phyloP scores from a whole-genome alignment of 2,797 vertebrate species.

The Helicolenus hilgendorfi region DNA sequence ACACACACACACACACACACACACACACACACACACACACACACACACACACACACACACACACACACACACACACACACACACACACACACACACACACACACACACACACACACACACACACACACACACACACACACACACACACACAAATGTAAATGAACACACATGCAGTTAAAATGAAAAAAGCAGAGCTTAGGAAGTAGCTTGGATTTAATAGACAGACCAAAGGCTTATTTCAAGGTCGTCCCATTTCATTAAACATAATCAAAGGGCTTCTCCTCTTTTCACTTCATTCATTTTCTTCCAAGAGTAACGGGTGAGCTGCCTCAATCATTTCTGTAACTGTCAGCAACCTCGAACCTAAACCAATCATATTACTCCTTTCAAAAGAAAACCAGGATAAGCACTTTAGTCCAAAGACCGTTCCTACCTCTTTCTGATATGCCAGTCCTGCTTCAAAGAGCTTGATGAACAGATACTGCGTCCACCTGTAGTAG shows the following conservation, averaged over 20 bases:
- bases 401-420: slow-evolving; percentile 2
- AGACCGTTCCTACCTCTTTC: slow-evolving; percentile 93
- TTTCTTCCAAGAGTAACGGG: slow-evolving; percentile 9
- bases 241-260: slow-evolving; percentile 63
- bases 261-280: slow-evolving; percentile 51
- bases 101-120: slow-evolving; percentile 7
- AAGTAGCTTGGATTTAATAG: slow-evolving; percentile 48
- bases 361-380: slow-evolving; percentile 21
- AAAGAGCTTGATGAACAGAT: slow-evolving; percentile 96
- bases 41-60: too few relatives aligned
- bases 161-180: slow-evolving; percentile 35
- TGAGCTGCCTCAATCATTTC: slow-evolving; percentile 45
- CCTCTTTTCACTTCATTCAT: slow-evolving; percentile 27
- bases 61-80: background rate
- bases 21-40: slow-evolving; percentile 18
- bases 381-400: slow-evolving; percentile 21
- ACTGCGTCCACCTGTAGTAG: slow-evolving; percentile 99
- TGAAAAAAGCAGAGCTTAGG: slow-evolving; percentile 43
- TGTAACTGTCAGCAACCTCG: slow-evolving; percentile 15
- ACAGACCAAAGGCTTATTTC: slow-evolving; percentile 42
- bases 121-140: slow-evolving; percentile 5
- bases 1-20: slow-evolving; percentile 13
- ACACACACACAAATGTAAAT: slow-evolving; percentile 13
- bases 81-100: too few relatives aligned
- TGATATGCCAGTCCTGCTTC: slow-evolving; percentile 96